Evolutionary conservation across 2,888 invertebrate species (phyloP).

Genomic region (Latrodectus elegans): DNA sequence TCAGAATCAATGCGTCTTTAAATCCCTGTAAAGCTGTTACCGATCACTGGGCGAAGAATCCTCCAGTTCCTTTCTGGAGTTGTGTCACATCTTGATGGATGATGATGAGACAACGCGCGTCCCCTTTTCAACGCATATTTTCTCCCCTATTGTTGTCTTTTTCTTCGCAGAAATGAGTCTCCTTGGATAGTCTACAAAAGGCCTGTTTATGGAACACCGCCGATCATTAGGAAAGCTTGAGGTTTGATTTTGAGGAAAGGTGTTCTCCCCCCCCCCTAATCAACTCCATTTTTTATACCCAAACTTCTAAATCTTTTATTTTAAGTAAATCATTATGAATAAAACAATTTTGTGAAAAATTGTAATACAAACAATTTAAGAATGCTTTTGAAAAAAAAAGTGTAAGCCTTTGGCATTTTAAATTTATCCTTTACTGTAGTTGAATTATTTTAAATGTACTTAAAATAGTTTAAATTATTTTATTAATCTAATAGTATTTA

Average conservation of each 20-base stretch:
- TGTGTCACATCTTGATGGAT: conserved; percentile 61
- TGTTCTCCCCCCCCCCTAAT: not conserved
- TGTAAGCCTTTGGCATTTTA: no score
- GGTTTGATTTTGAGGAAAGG: conserved; percentile 24
- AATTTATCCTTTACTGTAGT: no score
- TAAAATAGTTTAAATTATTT: no score
- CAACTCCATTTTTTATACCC: no score
- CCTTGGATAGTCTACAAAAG: conserved; percentile 27
- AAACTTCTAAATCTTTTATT: no score
- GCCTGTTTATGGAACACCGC: conserved; percentile 60
- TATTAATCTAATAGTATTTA: no score
- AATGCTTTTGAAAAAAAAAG: no score
- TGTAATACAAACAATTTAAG: no score
- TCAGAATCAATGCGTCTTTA: conserved; percentile 59
- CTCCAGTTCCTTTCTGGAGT: conserved; percentile 37
- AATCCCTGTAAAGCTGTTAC: conserved; percentile 67
- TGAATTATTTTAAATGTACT: no score
- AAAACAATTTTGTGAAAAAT: no score
- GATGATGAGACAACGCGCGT: conserved; percentile 55
- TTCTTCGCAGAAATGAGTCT: conserved; percentile 50
- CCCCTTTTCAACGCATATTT: conserved; percentile 30
- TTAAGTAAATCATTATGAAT: no score
- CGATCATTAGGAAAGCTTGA: conserved; percentile 61
- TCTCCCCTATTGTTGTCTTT: conserved; percentile 18
- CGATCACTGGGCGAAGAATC: conserved; percentile 56